Base-by-base conservation (phyloP, 2,797 vertebrate species). In the Coilia nasus region DNA sequence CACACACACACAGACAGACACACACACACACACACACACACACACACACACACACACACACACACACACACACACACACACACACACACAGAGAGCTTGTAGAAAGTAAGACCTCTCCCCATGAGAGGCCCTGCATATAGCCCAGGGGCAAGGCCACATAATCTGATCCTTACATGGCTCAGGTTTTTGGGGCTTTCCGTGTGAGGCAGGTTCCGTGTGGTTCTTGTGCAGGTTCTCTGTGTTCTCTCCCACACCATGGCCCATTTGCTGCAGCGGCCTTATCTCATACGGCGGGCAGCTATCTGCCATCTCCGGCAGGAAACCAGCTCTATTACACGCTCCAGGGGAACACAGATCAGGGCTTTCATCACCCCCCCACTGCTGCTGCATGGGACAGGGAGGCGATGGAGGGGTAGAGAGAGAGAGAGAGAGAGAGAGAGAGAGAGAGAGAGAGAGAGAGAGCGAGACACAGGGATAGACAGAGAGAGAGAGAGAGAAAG, bases 221-320 rank as follows among this genome's bases (percentile, higher is more conserved):
- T 64, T 54, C 25, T 83, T 83, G 67, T 81, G 78, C 44, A 9
- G 50, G 64, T 71, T 59, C 86, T 82, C 35, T 23, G 64, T 25
- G 56, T 62, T 57, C 87, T 90, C 87, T 87, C 86, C 88, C 87
- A 87, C 87, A 83, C 83, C 35, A 44, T 6, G 71, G 83, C 81
- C 86, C 57, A 84, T 78, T 87, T 84, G 84, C 88, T 44, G 3
- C 19, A 17, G 15, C 35, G 31, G 50, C 41, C 35, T 19, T 78
- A 35, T 78, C 71, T 31, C 71, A 78, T 78, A 78, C 35, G 9
- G 71, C 19, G 71, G 31, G 71, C 71, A 86, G 86, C 82, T 81
- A 85, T 88, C 87, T 85, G 81, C 88, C 82, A 86, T 89, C 86
- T 10, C 85, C 78, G 87, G 92, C 91, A 91, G 91, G 89, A 93